phyloP scores from a whole-genome alignment of 2,888 invertebrate species.

The Sclerodermus sp. region DNA sequence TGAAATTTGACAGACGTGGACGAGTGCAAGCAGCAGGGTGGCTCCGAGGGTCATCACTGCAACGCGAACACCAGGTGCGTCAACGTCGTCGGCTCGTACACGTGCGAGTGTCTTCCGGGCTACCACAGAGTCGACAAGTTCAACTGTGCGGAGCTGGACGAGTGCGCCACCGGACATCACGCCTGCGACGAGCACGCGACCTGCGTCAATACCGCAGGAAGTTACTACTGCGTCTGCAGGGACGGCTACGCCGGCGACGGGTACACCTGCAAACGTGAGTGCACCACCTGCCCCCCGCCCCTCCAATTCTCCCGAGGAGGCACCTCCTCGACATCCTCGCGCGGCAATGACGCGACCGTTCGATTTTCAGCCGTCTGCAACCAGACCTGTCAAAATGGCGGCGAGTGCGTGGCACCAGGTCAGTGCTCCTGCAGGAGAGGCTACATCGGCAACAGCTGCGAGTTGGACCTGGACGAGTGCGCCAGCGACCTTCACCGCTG shows the following conservation, averaged over 20 bases:
- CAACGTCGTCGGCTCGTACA: conserved; percentile 80
- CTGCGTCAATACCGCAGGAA: conserved; percentile 81
- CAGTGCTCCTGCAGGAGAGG: conserved; percentile 79
- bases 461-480: conserved; percentile 87
- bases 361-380: conserved; percentile 72
- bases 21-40: conserved; percentile 80
- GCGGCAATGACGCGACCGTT: too few species aligned
- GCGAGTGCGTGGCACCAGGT: conserved; percentile 75
- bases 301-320: too few species aligned
- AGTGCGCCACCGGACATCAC: conserved; percentile 73
- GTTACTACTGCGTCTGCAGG: conserved; percentile 75
- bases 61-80: conserved; percentile 81
- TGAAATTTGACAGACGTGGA: conserved; percentile 74
- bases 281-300: too few species aligned
- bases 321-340: too few species aligned
- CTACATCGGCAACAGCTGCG: conserved; percentile 80
- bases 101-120: conserved; percentile 81
- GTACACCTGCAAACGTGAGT: conserved; percentile 73
- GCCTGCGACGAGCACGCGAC: conserved; percentile 75
- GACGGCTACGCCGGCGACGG: conserved; percentile 79
- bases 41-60: conserved; percentile 81
- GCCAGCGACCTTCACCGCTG: conserved; percentile 71
- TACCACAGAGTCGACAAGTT: conserved; percentile 76
- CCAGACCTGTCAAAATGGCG: conserved; percentile 81
- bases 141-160: conserved; percentile 80